Evolutionary conservation across 2,113 vertebrate genomes (phyloP), one percentile per base, ranked within the genome.

Genomic region (Oreocharis arfaki): DNA sequence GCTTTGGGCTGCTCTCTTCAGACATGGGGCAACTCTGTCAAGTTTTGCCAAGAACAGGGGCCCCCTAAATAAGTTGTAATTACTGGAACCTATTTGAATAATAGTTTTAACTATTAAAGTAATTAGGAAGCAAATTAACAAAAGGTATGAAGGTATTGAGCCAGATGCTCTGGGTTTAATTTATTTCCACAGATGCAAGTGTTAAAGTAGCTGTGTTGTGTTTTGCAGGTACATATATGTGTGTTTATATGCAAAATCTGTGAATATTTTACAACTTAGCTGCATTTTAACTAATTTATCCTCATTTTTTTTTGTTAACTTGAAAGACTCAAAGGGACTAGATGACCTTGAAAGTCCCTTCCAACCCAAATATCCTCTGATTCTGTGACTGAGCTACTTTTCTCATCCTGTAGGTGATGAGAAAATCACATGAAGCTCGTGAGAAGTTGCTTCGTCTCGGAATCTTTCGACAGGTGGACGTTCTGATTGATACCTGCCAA

Each of bases 391-490:
- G 46, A 96, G 59, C 37, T 67, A 2, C 52, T 90, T 84, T 20
- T 49, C n/a, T 70, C 21, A 2, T 90, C 67, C 67, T 49, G 3
- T 71, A 99, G 99, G 99, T 99, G 26, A 99, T 99, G 99, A 98
- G 98, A 41, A 99, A 98, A 84, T 98, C 99, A 1, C 99, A 99
- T 3, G 97, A 99, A 30, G 99, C 99, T 89, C 98, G 99, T 35
- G 99, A 99, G 89, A 99, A 96, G 75, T 90, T 99, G 87, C 99
- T 99, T 12, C 98, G 98, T 7, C 97, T 99, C 1, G 99, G 99
- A 10, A 98, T 99, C 79, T 99, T 99, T 41, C 98, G 98, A 44
- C 98, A 99, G 10, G 99, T 99, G 65, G 99, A 99, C 19, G 99
- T 99, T 59, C 97, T 99, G 57, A 99, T 99, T 14, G 99, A 99